These are phyloP conservation scores for Gorsachius goisagi DNA, from an alignment of 2,113 vertebrate genomes.

Conservation along the genomic window DNA sequence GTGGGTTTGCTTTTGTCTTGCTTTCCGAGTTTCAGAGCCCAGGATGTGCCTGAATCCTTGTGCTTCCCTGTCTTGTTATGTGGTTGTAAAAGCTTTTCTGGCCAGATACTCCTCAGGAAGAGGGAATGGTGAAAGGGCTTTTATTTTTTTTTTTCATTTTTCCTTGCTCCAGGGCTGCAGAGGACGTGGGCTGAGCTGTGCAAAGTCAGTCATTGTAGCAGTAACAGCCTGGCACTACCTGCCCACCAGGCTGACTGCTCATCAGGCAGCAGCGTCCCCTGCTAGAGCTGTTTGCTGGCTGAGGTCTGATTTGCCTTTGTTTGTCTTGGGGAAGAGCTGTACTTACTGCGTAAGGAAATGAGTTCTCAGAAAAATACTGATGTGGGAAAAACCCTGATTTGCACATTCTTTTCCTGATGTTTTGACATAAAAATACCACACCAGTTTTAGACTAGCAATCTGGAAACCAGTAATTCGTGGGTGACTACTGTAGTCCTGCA, in stretches of 20 bases:
- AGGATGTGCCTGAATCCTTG: not conserved
- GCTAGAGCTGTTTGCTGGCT: not conserved
- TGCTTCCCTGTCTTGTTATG: not conserved
- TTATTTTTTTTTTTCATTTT: not conserved
- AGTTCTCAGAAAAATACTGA: not conserved
- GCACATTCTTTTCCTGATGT: not conserved
- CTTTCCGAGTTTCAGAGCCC: not conserved
- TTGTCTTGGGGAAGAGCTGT: not conserved
- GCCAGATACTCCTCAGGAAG: not conserved
- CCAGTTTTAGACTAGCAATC: not conserved
- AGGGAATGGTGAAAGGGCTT: not conserved
- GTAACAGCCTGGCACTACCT: not conserved
- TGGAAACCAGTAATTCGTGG: not conserved
- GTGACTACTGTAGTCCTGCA: fast-evolving
- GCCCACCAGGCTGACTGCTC: not conserved
- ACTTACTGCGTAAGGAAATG: not conserved
- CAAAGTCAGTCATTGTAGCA: not conserved
- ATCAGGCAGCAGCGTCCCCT: not conserved
- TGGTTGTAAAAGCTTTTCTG: not conserved
- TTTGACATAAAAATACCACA: not conserved
- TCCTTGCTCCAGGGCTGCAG: not conserved
- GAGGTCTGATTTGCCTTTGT: not conserved
- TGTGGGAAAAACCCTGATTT: not conserved
- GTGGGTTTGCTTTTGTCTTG: not conserved
- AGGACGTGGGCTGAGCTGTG: not conserved